A percentile compares a stretch with the other conserved stretches of the same genome.
Conservation (phyloP, 2,888 invertebrate species). For the Drosophila quinaria region DNA sequence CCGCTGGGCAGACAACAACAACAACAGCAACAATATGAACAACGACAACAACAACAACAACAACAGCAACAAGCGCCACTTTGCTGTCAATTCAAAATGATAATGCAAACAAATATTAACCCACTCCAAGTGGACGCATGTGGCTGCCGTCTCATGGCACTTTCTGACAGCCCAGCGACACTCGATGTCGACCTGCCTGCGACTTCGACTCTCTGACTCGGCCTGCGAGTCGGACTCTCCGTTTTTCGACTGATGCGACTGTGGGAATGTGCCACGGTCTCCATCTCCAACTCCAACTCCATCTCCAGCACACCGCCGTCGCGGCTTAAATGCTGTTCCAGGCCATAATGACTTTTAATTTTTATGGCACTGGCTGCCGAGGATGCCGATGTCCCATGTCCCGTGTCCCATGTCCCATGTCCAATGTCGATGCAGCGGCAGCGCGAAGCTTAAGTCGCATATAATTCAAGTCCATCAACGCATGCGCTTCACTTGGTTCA, state of each 20-base stretch:
- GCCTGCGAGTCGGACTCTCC: constrained; percentile 13
- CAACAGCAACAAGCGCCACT: constrained; percentile 85
- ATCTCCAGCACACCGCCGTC: constrained; percentile 47
- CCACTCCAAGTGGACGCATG: constrained; percentile 83
- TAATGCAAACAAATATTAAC: constrained; percentile 86
- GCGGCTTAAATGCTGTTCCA: constrained; percentile 81
- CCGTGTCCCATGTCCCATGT: constrained; percentile 53
- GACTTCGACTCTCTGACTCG: not conserved
- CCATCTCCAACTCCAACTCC: constrained; percentile 62
- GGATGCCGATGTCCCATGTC: constrained; percentile 62
- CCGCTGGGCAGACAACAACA: constrained; percentile 61
- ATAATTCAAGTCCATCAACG: constrained; percentile 83
- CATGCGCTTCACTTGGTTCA: constrained; percentile 75
- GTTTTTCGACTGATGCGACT: constrained; percentile 39
- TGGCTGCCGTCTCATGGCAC: constrained; percentile 79
- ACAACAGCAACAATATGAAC: constrained; percentile 17
- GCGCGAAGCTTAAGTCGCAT: constrained; percentile 78
- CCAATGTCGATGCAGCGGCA: constrained; percentile 30
- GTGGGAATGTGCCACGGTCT: constrained; percentile 73
- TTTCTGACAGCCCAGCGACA: constrained; percentile 79
- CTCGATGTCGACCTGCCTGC: constrained; percentile 47
- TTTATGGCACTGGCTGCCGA: constrained; percentile 81
- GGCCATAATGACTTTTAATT: constrained; percentile 82
- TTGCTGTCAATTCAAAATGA: constrained; percentile 85
- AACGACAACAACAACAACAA: constrained; percentile 53